A percentile compares a stretch with the other conserved stretches of the same genome.
phyloP scores from a whole-genome alignment of 2,113 vertebrate genomes.

The Theropithecus gelada region DNA sequence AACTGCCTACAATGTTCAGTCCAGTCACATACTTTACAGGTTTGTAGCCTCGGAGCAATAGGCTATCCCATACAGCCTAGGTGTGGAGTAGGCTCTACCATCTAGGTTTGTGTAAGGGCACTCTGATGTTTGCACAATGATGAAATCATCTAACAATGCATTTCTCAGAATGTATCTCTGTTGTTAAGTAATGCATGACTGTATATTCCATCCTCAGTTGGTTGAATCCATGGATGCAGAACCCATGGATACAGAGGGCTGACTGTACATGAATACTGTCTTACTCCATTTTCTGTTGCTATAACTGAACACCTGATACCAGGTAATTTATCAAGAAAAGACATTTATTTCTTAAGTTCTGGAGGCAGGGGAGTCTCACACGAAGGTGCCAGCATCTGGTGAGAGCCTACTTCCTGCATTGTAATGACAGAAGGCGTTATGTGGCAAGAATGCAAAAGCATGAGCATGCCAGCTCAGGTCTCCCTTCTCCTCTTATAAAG shows the following conservation, averaged over 20 bases:
- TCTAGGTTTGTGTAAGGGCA: background rate
- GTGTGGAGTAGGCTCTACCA: background rate
- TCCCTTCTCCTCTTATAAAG: background rate
- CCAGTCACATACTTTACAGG: background rate
- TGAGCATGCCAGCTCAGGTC: background rate
- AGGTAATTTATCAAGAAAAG: background rate
- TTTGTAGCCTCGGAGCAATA: background rate
- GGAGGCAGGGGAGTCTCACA: background rate
- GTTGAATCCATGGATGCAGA: background rate
- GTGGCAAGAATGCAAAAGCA: background rate
- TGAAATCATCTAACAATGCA: background rate
- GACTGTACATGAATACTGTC: background rate
- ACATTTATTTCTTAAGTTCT: background rate
- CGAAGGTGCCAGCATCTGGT: background rate
- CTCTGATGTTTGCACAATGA: background rate
- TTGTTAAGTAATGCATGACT: background rate
- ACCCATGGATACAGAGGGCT: background rate
- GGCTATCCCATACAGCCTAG: background rate
- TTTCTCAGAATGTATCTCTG: background rate
- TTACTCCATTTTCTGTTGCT: background rate
- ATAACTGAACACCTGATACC: background rate
- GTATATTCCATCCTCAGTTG: background rate
- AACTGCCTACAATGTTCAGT: background rate
- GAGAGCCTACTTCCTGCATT: background rate
- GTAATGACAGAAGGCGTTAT: too few species aligned